Percentiles rank a stretch among this genome's conserved stretches.
Conservation (phyloP, 2,888 invertebrate genomes). For the Tuberolachnus salignus region DNA sequence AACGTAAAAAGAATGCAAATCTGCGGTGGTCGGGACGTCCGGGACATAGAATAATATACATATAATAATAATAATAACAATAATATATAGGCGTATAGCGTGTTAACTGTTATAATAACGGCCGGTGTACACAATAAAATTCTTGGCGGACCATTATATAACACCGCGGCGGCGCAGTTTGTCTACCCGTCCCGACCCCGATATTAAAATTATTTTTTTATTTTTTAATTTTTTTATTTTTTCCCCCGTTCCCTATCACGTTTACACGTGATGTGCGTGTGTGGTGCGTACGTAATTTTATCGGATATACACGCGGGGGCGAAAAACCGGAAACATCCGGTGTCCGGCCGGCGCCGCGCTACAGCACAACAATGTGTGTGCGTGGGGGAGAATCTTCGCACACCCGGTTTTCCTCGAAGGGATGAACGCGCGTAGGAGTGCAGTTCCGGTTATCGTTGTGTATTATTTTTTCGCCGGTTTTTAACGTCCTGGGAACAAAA, state of each 20-base stretch:
- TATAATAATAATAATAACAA: too few species aligned
- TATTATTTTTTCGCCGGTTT: neutral
- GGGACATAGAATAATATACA: neutral
- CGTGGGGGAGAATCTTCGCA: conserved; percentile 41
- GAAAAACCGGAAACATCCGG: conserved; percentile 55
- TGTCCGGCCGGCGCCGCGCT: conserved; percentile 35
- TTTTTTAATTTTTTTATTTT: too few species aligned
- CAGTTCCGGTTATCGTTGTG: conserved; percentile 51
- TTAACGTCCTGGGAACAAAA: conserved; percentile 53
- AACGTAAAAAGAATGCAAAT: conserved; percentile 46
- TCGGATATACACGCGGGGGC: conserved; percentile 24
- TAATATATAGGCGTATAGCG: too few species aligned
- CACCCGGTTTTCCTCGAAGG: conserved; percentile 46
- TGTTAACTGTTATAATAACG: neutral
- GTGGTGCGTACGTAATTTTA: neutral
- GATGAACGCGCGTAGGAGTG: conserved; percentile 48
- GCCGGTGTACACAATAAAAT: conserved; percentile 21
- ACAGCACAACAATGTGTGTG: conserved; percentile 15
- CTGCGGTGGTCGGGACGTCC: conserved; percentile 28
- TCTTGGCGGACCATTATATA: conserved; percentile 20
- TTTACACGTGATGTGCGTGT: neutral
- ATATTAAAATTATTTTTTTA: neutral
- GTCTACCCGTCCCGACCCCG: conserved; percentile 3
- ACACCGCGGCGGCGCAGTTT: too few species aligned
- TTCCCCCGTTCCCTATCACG: too few species aligned